Percentiles rank a stretch among this genome's conserved stretches.
Conservation (phyloP, 1,140 invertebrate species). For the Pemphigus obesinymphae region DNA sequence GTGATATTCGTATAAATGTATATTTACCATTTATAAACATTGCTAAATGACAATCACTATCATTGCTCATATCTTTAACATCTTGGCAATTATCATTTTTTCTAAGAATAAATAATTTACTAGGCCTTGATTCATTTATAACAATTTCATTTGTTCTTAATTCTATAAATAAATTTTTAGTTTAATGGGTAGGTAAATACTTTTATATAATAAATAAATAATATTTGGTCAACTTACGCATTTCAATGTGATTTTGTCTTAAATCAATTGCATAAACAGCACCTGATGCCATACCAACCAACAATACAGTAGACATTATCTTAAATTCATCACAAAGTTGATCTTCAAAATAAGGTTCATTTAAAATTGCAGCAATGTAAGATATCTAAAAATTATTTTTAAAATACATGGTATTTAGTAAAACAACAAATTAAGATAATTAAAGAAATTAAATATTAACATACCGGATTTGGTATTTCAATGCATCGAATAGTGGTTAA, state of each 20-base stretch:
- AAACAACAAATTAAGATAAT: background rate
- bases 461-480: constrained; percentile 6
- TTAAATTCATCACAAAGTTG: constrained; percentile 34
- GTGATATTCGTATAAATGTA: background rate
- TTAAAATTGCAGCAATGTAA: background rate
- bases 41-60: constrained; percentile 27
- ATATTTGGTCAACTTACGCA: background rate
- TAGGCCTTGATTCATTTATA: constrained; percentile 12
- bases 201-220: background rate
- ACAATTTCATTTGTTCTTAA: constrained; percentile 3
- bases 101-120: constrained; percentile 8
- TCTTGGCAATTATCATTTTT: constrained; percentile 32
- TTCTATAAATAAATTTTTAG: background rate
- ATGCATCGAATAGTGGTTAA: constrained; percentile 28
- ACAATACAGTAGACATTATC: constrained; percentile 13
- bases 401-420: background rate
- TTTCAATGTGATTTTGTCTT: constrained; percentile 3
- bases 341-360: background rate
- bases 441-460: background rate
- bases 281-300: background rate
- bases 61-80: constrained; percentile 19
- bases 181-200: background rate
- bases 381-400: background rate
- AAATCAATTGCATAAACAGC: constrained; percentile 14
- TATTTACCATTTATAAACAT: constrained; percentile 26